Conservation (phyloP, 2,888 invertebrate species). For the Mamestra brassicae region DNA sequence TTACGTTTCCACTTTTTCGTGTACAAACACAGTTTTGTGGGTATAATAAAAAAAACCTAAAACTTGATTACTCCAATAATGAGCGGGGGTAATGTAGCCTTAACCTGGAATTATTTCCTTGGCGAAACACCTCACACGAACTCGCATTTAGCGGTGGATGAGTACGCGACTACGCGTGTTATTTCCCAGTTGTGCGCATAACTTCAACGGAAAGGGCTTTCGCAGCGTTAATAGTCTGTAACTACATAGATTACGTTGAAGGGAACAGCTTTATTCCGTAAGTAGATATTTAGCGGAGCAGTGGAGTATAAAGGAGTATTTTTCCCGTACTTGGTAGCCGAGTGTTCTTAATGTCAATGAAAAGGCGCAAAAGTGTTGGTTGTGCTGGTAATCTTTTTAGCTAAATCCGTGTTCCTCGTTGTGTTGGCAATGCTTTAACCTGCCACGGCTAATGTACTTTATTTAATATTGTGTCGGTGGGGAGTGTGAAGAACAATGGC, state of each 20-base stretch:
- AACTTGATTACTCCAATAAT: constrained; percentile 27
- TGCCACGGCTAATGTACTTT: constrained; percentile 30
- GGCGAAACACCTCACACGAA: constrained; percentile 19
- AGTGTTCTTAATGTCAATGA: constrained; percentile 73
- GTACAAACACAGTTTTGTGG: constrained; percentile 1
- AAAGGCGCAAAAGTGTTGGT: constrained; percentile 66
- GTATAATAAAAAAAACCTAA: constrained; percentile 18
- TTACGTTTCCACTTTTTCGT: constrained; percentile 22
- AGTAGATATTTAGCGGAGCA: constrained; percentile 45
- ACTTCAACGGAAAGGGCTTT: constrained; percentile 51
- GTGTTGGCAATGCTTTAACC: constrained; percentile 48
- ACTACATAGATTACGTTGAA: constrained; percentile 54
- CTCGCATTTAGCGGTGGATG: constrained; percentile 36
- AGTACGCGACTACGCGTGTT: constrained; percentile 49
- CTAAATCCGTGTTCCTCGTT: constrained; percentile 69
- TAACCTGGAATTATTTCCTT: constrained; percentile 34
- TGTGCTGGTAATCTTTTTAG: constrained; percentile 73
- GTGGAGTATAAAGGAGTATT: constrained; percentile 63
- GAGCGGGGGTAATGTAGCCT: constrained; percentile 12
- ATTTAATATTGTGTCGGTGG: constrained; percentile 36
- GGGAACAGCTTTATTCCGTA: constrained; percentile 42
- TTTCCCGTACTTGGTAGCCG: constrained; percentile 64
- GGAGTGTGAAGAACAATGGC: constrained; percentile 54
- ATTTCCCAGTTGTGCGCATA: constrained; percentile 55
- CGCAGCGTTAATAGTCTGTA: constrained; percentile 53